Conservation (phyloP, 2,113 vertebrate species). For the Suncus etruscus region DNA sequence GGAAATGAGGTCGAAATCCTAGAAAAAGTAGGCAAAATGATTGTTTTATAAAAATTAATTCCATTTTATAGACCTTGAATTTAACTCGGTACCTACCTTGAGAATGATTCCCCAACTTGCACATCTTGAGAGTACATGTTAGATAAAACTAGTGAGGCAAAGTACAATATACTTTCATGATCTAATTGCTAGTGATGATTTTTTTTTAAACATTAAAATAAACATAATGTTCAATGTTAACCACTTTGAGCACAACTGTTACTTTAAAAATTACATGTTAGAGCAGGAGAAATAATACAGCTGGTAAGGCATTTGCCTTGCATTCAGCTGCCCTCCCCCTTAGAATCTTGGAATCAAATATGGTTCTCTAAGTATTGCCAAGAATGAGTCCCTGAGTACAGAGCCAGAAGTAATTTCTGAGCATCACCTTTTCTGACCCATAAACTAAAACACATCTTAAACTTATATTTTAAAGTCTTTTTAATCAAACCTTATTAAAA, state of each 20-base stretch:
- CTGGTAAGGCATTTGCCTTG: too few relatives aligned
- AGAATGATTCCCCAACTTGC: slow-evolving; percentile 43
- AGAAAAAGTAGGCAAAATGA: slow-evolving; percentile 63
- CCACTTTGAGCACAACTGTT: slow-evolving; percentile 77
- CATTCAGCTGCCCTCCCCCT: too few relatives aligned
- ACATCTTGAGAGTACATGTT: slow-evolving; percentile 18
- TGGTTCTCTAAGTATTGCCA: too few relatives aligned
- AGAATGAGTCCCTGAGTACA: too few relatives aligned
- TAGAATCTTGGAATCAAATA: too few relatives aligned
- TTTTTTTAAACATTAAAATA: slow-evolving; percentile 74
- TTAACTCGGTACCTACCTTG: slow-evolving; percentile 37
- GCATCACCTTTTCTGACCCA: too few relatives aligned
- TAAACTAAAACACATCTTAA: too few relatives aligned
- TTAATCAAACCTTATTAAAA: too few relatives aligned
- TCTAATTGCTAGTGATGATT: slow-evolving; percentile 69
- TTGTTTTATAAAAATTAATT: slow-evolving; percentile 61
- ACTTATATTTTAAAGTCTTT: too few relatives aligned
- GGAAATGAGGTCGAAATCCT: slow-evolving; percentile 76
- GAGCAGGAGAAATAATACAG: too few relatives aligned
- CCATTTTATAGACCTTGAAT: slow-evolving; percentile 64
- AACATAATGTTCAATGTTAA: slow-evolving; percentile 81
- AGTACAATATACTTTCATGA: slow-evolving; percentile 69
- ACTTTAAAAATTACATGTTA: slow-evolving; percentile 72
- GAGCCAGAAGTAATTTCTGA: too few relatives aligned
- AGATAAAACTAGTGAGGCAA: slow-evolving; percentile 47